These are phyloP conservation scores for Ginglymostoma cirratum DNA, from an alignment of 2,113 vertebrate genomes.

Conservation along the genomic window DNA sequence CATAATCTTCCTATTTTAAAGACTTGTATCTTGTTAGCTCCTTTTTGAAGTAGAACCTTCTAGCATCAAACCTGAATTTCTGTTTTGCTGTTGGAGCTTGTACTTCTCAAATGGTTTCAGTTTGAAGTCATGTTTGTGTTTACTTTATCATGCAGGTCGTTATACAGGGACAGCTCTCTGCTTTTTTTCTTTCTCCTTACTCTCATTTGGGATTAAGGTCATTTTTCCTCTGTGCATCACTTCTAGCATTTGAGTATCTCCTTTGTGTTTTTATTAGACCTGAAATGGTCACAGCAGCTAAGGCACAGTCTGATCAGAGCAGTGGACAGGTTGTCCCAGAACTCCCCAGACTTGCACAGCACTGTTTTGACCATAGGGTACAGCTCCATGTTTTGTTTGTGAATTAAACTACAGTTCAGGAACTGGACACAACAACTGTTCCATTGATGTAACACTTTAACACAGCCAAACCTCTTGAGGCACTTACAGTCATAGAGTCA, in stretches of 20 bases:
- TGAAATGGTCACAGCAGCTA: not conserved
- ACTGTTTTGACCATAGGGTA: too few relatives aligned
- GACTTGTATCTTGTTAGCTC: not conserved
- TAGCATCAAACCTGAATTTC: not conserved
- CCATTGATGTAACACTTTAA: too few relatives aligned
- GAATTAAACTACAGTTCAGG: not conserved
- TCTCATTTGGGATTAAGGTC: not conserved
- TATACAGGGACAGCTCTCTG: not conserved
- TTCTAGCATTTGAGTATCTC: not conserved
- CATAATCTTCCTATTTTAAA: not conserved
- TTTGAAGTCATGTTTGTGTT: not conserved
- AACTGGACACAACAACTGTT: not conserved
- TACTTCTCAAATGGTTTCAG: not conserved
- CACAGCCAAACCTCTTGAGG: too few relatives aligned
- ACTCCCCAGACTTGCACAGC: not conserved
- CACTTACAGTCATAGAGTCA: too few relatives aligned
- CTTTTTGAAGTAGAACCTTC: not conserved
- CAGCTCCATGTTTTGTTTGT: not conserved
- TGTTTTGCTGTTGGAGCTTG: not conserved
- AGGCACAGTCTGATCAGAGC: not conserved
- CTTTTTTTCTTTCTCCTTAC: not conserved
- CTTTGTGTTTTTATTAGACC: not conserved
- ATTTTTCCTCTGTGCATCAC: not conserved
- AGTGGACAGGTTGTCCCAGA: not conserved
- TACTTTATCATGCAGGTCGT: not conserved